phyloP scores from a whole-genome alignment of 2,113 vertebrate species.

The Sardina pilchardus region DNA sequence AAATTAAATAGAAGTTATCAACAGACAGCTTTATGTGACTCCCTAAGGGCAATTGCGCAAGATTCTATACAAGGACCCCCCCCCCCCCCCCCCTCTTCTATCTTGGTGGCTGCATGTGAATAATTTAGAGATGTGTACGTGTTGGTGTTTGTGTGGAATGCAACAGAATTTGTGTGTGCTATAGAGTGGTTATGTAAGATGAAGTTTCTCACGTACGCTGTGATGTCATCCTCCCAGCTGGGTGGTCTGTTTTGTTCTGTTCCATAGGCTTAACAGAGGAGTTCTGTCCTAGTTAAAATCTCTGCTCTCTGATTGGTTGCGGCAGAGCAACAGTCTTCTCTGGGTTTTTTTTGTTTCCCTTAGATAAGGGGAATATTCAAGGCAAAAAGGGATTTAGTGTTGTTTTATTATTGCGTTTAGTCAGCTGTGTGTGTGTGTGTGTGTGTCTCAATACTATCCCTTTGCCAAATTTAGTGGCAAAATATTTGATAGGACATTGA shows the following conservation, averaged over 20 bases:
- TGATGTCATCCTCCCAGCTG: not conserved
- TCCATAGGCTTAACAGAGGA: not conserved
- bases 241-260: not conserved
- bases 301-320: not conserved
- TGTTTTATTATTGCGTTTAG: no score
- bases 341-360: not conserved
- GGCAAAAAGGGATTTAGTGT: no score
- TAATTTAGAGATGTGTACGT: not conserved
- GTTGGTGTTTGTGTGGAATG: not conserved
- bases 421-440: no score
- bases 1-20: not conserved
- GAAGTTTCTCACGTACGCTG: not conserved
- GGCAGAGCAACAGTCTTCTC: no score
- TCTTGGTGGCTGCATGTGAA: not conserved
- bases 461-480: no score
- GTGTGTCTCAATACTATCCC: no score
- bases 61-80: not conserved
- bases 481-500: no score
- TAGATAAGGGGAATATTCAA: no score
- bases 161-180: not conserved
- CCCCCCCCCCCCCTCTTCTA: not conserved
- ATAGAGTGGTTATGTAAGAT: constrained; percentile 7
- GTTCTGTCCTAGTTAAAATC: not conserved
- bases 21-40: not conserved
- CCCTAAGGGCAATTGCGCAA: not conserved